Percentiles rank a stretch among this genome's conserved stretches.
These are phyloP conservation scores for Anguilla marmorata DNA, from an alignment of 2,797 vertebrate genomes.

Conservation along the genomic window DNA sequence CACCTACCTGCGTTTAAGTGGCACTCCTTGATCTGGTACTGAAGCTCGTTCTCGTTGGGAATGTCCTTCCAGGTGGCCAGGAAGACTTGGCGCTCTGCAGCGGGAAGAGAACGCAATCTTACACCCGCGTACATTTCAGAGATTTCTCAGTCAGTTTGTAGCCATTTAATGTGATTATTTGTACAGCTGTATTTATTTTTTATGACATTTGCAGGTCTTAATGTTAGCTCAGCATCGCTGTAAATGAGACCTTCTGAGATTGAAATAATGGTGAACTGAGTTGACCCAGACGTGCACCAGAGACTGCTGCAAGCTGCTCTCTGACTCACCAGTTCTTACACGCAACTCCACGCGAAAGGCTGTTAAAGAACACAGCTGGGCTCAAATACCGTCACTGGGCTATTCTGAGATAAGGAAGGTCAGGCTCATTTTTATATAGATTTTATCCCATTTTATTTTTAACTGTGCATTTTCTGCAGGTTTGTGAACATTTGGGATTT, in stretches of 20 bases:
- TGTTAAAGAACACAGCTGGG: not conserved
- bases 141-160: too few species aligned
- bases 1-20: slow-evolving; percentile 92
- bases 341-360: not conserved
- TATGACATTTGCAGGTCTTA: too few species aligned
- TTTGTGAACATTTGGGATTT: not conserved
- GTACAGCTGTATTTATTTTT: too few species aligned
- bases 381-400: not conserved
- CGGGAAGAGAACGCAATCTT: slow-evolving; percentile 30
- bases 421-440: not conserved
- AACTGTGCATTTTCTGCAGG: not conserved
- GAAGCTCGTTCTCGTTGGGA: slow-evolving; percentile 98
- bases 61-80: slow-evolving; percentile 99
- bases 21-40: slow-evolving; percentile 99
- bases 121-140: not conserved
- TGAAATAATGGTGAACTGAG: too few species aligned
- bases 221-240: too few species aligned
- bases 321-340: not conserved
- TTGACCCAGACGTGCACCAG: not conserved
- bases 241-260: too few species aligned
- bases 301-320: not conserved
- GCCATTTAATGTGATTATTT: too few species aligned
- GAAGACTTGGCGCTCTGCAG: slow-evolving; percentile 94
- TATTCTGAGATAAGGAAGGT: not conserved
- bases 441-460: not conserved